A percentile compares a stretch with the other conserved stretches of the same genome.
phyloP scores from a whole-genome alignment of 1,140 invertebrate genomes.

The Fopius arisanus region DNA sequence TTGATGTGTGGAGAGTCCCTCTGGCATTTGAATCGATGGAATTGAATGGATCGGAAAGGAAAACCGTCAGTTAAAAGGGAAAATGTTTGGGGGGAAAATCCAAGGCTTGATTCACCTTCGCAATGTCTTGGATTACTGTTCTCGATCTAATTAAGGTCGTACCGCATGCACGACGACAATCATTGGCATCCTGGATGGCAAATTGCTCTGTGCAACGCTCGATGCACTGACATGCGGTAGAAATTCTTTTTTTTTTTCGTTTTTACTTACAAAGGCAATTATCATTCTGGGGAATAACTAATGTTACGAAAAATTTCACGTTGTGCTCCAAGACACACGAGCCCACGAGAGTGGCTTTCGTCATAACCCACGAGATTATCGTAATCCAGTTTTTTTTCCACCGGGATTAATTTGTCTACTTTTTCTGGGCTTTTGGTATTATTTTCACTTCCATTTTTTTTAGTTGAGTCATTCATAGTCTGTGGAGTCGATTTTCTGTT shows the following conservation, averaged over 20 bases:
- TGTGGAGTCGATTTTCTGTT: too few species aligned
- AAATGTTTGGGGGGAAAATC: neutral
- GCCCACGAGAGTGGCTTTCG: neutral
- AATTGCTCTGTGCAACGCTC: constrained; percentile 4
- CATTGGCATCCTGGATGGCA: neutral
- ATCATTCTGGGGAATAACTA: neutral
- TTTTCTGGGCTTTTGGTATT: neutral
- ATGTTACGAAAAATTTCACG: constrained; percentile 18
- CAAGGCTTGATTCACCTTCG: neutral
- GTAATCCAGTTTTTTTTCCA: neutral
- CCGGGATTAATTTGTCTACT: neutral
- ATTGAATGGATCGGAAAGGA: too few species aligned
- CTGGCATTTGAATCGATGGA: too few species aligned
- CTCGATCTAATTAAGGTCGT: constrained; percentile 10
- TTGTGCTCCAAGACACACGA: constrained; percentile 16
- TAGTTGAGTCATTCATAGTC: neutral
- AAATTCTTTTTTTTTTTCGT: neutral
- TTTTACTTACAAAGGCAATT: constrained; percentile 4
- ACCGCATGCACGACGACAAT: constrained; percentile 3
- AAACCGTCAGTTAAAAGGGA: neutral
- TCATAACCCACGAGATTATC: neutral
- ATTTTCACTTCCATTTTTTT: neutral
- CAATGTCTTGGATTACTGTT: neutral
- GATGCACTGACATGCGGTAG: neutral
- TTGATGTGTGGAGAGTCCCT: too few species aligned